These are phyloP conservation scores for Lycaena phlaeas DNA, from an alignment of 2,888 invertebrate genomes.

Conservation along the genomic window DNA sequence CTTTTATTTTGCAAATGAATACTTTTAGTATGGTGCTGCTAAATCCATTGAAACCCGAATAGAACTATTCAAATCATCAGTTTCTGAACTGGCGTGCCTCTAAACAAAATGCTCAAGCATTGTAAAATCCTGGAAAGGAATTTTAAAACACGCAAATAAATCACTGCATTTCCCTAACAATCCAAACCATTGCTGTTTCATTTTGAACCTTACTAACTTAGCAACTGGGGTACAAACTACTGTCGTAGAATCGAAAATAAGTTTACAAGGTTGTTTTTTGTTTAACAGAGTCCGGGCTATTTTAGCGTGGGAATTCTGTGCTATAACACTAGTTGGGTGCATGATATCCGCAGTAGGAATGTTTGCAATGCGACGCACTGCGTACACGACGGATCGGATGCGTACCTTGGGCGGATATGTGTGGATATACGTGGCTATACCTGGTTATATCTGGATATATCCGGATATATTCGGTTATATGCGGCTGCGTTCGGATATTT, in stretches of 20 bases:
- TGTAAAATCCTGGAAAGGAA: constrained; percentile 13
- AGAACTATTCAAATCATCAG: constrained; percentile 11
- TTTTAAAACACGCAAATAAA: constrained; percentile 20
- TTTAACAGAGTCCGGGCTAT: constrained; percentile 11
- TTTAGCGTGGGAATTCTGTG: constrained; percentile 13
- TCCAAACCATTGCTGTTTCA: neutral
- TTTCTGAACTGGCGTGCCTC: constrained; percentile 4
- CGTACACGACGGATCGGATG: constrained; percentile 24
- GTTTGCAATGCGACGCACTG: constrained; percentile 36
- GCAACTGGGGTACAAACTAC: constrained; percentile 3
- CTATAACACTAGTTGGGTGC: constrained; percentile 10
- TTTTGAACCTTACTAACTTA: constrained; percentile 7
- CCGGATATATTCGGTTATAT: too few relatives aligned
- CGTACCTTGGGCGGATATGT: too few relatives aligned
- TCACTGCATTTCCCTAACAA: constrained; percentile 17
- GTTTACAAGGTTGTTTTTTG: constrained; percentile 14
- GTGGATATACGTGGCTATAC: too few relatives aligned
- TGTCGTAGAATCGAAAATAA: constrained; percentile 7
- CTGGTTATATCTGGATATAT: too few relatives aligned
- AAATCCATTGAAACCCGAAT: neutral
- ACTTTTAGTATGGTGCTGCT: too few relatives aligned
- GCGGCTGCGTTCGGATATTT: constrained; percentile 17
- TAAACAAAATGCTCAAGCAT: constrained; percentile 5
- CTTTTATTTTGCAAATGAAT: too few relatives aligned
- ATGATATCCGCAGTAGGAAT: constrained; percentile 21